A percentile compares a stretch with the other conserved stretches of the same genome.
phyloP scores from a whole-genome alignment of 2,888 invertebrate genomes.

The Lepetodrilus schrolli region DNA sequence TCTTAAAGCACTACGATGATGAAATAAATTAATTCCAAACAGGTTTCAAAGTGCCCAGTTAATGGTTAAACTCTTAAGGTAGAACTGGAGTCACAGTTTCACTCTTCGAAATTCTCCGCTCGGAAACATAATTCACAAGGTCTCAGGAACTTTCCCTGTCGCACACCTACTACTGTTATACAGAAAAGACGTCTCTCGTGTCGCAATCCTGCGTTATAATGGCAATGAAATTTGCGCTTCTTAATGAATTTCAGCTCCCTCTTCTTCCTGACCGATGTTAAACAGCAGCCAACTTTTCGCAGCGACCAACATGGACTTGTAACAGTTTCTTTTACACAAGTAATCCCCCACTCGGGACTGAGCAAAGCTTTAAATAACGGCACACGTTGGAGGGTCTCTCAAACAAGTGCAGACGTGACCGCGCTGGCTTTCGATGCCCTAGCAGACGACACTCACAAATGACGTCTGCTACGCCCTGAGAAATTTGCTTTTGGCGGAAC shows the following conservation, averaged over 20 bases:
- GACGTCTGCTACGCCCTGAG: conserved; percentile 27
- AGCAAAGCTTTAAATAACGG: conserved; percentile 26
- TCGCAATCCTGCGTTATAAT: conserved; percentile 1
- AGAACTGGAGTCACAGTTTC: background rate
- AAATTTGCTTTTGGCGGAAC: conserved; percentile 25
- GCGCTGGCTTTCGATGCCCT: background rate
- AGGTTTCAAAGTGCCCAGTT: background rate
- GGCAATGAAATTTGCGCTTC: background rate
- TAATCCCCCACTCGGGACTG: conserved; percentile 13
- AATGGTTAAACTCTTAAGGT: background rate
- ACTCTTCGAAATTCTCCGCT: background rate
- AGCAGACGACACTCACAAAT: conserved; percentile 26
- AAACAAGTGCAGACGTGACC: conserved; percentile 23
- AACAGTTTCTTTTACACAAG: conserved; percentile 15
- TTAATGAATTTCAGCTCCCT: background rate
- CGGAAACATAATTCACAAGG: background rate
- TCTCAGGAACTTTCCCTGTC: background rate
- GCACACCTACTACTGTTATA: background rate
- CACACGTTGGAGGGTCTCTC: conserved; percentile 21
- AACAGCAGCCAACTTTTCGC: conserved; percentile 1
- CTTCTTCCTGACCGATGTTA: conserved; percentile 1
- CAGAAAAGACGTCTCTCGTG: background rate
- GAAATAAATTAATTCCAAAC: background rate
- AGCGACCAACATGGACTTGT: background rate
- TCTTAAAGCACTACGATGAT: background rate